phyloP scores from a whole-genome alignment of 2,113 vertebrate species.

The Rhinolophus sinicus region DNA sequence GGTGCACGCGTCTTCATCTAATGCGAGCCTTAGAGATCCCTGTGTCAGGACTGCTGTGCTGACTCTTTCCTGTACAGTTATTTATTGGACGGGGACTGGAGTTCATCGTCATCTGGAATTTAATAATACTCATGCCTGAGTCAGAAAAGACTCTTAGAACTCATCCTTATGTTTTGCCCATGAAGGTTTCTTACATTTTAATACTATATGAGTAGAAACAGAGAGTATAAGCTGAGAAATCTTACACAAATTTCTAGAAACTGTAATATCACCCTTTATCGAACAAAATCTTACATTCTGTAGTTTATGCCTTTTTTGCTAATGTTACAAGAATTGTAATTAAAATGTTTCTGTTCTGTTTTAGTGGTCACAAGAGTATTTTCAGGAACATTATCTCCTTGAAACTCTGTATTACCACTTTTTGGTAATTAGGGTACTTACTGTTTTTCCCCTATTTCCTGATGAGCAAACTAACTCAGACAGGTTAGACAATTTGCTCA shows the following conservation, averaged over 20 bases:
- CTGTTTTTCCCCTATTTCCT: not conserved
- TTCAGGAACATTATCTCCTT: not conserved
- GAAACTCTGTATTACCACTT: not conserved
- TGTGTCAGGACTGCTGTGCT: accelerated
- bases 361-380: not conserved
- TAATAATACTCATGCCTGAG: not conserved
- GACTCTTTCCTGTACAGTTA: not conserved
- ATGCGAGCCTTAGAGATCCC: accelerated
- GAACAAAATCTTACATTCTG: not conserved
- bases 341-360: not conserved
- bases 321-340: not conserved
- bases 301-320: not conserved
- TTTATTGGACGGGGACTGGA: not conserved
- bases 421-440: not conserved
- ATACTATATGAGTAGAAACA: not conserved
- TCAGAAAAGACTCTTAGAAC: not conserved
- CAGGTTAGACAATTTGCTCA: not conserved
- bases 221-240: not conserved
- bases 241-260: not conserved
- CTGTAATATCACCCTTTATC: not conserved
- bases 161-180: not conserved
- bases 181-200: not conserved
- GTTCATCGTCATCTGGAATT: not conserved
- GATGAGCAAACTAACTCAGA: not conserved
- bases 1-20: no score